phyloP scores from a whole-genome alignment of 2,888 invertebrate species.

The Herminia tarsipennalis region DNA sequence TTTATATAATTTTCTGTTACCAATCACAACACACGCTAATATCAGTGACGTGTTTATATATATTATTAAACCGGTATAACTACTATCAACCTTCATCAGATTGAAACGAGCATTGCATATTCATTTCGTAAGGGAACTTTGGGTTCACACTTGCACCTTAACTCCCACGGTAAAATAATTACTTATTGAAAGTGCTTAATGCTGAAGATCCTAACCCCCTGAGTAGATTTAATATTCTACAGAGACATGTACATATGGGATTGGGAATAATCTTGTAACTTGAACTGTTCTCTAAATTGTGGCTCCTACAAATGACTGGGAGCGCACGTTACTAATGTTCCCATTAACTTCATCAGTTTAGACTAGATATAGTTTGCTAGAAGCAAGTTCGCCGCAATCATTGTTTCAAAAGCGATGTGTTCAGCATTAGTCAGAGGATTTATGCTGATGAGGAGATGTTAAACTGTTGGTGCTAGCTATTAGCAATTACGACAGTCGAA shows the following conservation, averaged over 20 bases:
- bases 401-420: neutral
- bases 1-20: too few species aligned
- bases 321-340: neutral
- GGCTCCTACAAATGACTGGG: neutral
- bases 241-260: neutral
- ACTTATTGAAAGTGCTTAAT: slow-evolving; percentile 6
- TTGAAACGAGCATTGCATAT: too few species aligned
- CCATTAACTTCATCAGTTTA: neutral
- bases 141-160: neutral
- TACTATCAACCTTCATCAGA: too few species aligned
- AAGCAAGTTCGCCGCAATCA: neutral
- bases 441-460: too few species aligned
- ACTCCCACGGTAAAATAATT: neutral
- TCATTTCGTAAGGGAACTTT: too few species aligned
- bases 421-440: too few species aligned
- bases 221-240: slow-evolving; percentile 5
- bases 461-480: too few species aligned
- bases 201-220: neutral
- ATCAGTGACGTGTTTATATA: too few species aligned
- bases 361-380: too few species aligned
- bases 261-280: slow-evolving; percentile 4
- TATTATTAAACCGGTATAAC: too few species aligned
- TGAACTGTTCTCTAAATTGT: slow-evolving; percentile 1
- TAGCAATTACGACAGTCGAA: too few species aligned
- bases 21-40: too few species aligned